Base-by-base conservation (phyloP, 2,113 vertebrate species). In the Dicerorhinus sumatrensis region DNA sequence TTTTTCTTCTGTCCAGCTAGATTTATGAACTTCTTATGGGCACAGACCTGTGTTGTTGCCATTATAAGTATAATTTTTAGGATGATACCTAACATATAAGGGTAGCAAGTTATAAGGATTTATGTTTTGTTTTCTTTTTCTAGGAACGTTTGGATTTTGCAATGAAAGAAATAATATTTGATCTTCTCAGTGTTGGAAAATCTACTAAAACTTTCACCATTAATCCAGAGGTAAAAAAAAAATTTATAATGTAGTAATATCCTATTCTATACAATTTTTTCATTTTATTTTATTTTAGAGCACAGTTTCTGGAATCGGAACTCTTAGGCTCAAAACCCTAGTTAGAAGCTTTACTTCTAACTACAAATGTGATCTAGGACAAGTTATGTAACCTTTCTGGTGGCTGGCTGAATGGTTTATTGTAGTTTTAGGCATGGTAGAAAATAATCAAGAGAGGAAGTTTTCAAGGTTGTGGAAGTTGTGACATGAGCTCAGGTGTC, bases 151-250 rank as follows among this genome's bases (percentile, higher is more conserved):
- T 99, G 98, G 99, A 99, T 99, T 99, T 99, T 98, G 99, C 99
- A 98, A 99, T 99, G 99, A 99, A 99, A 99, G 99, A 99, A 99
- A 99, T 99, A 92, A 99, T 99, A 99, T 99, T 99, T 98, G 99
- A 99, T 99, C 99, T 99, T 96, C 99, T 99, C 96, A 99, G 99
- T 97, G 99, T 99, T 98, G 99, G 99, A 97, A 99, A 99, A 98
- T 99, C 99, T 97, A 99, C 99, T 90, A 99, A 99, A 99, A 99
- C 99, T 97, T 99, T 99, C 97, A 99, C 99, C 96, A 99, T 99
- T 98, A 99, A 99, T 98, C 99, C 99, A 98, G 99, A 99, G 99
- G 99, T 99, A 99, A 99, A 92, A 73, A 73, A 48, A 10, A 80
- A 20, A 94, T n/a, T 1, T 65, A 6, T 33, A n/a, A 36, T 88